phyloP scores from a whole-genome alignment of 1,140 invertebrate genomes.

The Hylaeus volcanicus region DNA sequence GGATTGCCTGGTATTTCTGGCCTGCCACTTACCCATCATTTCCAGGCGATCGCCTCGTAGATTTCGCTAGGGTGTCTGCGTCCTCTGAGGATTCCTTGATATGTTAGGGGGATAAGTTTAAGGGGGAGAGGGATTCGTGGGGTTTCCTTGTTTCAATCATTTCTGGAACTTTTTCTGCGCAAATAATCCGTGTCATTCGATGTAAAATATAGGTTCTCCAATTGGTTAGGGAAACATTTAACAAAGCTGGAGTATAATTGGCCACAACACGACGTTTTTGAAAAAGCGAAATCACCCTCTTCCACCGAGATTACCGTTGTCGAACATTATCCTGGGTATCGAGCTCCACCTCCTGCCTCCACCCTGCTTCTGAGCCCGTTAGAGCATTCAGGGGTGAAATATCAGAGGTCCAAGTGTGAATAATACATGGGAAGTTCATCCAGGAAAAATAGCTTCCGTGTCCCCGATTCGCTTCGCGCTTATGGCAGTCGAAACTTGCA shows the following conservation, averaged over 20 bases:
- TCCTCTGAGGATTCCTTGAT: background rate
- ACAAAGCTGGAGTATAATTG: background rate
- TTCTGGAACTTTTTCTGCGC: no score
- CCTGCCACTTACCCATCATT: background rate
- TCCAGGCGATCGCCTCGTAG: background rate
- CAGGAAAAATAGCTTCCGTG: slow-evolving; percentile 66
- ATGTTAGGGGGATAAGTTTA: background rate
- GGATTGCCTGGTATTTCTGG: background rate
- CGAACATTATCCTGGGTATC: slow-evolving; percentile 61
- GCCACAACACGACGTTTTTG: background rate
- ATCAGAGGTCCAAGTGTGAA: slow-evolving; percentile 71
- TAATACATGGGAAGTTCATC: slow-evolving; percentile 71
- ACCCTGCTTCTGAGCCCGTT: slow-evolving; percentile 60
- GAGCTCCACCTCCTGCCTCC: background rate
- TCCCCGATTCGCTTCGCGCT: slow-evolving; percentile 48
- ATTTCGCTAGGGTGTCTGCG: background rate
- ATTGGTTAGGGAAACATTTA: no score
- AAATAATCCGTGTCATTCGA: no score
- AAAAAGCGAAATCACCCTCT: slow-evolving; percentile 17
- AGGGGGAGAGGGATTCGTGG: no score
- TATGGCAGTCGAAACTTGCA: slow-evolving; percentile 67
- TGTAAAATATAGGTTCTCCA: no score
- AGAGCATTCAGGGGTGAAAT: slow-evolving; percentile 76
- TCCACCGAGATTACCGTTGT: slow-evolving; percentile 66
- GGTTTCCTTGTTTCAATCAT: no score